These are phyloP conservation scores for Eupithecia abbreviata DNA, from an alignment of 2,888 invertebrate genomes.

Conservation along the genomic window DNA sequence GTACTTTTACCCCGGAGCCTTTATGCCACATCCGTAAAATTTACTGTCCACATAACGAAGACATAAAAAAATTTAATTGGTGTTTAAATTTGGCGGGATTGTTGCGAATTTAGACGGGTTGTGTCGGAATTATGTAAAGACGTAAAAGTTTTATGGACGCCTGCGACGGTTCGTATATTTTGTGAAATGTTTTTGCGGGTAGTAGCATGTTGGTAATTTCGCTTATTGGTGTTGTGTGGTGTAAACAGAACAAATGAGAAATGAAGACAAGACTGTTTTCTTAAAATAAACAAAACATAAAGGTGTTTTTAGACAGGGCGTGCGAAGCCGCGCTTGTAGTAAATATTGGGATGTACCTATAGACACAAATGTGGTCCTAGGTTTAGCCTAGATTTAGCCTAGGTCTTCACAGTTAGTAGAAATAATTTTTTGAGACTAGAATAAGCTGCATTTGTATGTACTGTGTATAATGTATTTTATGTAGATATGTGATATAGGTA, in stretches of 20 bases:
- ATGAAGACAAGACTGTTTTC: background rate
- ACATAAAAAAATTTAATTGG: conserved; percentile 40
- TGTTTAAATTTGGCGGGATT: conserved; percentile 37
- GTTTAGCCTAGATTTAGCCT: too few relatives aligned
- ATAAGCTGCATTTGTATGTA: background rate
- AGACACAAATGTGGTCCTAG: too few relatives aligned
- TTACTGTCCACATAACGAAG: conserved; percentile 33
- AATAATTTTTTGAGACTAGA: background rate
- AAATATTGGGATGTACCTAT: too few relatives aligned
- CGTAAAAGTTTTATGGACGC: conserved; percentile 14
- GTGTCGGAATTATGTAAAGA: conserved; percentile 15
- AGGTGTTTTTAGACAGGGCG: too few relatives aligned
- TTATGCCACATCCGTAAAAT: conserved; percentile 31
- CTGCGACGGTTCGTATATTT: conserved; percentile 11
- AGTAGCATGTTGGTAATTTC: conserved; percentile 6
- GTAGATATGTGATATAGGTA: too few relatives aligned
- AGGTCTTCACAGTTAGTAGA: too few relatives aligned
- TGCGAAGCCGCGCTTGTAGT: too few relatives aligned
- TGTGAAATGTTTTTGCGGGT: conserved; percentile 6
- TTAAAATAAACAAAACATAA: too few relatives aligned
- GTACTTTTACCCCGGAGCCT: conserved; percentile 19
- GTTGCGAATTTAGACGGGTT: conserved; percentile 28
- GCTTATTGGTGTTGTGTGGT: conserved; percentile 2
- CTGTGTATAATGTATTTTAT: background rate
- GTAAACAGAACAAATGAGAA: background rate